These are phyloP conservation scores for Pseudotriccus pelzelni DNA, from an alignment of 2,797 vertebrate species.

Conservation along the genomic window DNA sequence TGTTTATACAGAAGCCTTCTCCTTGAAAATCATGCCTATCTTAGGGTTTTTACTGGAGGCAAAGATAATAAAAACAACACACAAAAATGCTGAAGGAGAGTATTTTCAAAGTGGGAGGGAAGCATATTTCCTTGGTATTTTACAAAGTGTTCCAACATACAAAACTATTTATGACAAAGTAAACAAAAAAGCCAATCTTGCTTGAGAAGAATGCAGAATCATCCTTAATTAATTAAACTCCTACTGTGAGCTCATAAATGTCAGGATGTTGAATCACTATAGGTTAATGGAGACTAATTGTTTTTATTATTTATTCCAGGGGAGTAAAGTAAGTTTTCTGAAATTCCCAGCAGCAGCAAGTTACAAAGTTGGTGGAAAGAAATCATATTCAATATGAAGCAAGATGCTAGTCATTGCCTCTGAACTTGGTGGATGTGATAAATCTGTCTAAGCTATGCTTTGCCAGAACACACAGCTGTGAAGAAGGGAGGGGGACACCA, in stretches of 20 bases:
- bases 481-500: not conserved
- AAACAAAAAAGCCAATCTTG: conserved; percentile 56
- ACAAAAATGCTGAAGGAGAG: conserved; percentile 7
- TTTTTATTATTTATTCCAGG: not conserved
- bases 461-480: not conserved
- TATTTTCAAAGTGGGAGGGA: conserved; percentile 34
- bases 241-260: conserved; percentile 51
- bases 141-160: conserved; percentile 27
- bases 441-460: not conserved
- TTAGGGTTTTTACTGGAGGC: conserved; percentile 6
- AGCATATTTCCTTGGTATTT: conserved; percentile 28
- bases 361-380: not conserved
- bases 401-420: not conserved
- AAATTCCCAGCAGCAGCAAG: not conserved
- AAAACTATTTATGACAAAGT: conserved; percentile 38
- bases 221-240: conserved; percentile 61
- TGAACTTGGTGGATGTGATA: not conserved
- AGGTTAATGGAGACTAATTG: not conserved
- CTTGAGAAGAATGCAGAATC: conserved; percentile 54
- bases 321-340: conserved; percentile 14
- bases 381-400: not conserved
- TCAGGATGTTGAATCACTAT: not conserved
- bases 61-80: not conserved
- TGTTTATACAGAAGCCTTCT: not conserved
- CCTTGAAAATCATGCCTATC: conserved; percentile 7